Evolutionary conservation across 2,797 vertebrate species (phyloP).

Genomic region (Pseudocheirus occidentalis): DNA sequence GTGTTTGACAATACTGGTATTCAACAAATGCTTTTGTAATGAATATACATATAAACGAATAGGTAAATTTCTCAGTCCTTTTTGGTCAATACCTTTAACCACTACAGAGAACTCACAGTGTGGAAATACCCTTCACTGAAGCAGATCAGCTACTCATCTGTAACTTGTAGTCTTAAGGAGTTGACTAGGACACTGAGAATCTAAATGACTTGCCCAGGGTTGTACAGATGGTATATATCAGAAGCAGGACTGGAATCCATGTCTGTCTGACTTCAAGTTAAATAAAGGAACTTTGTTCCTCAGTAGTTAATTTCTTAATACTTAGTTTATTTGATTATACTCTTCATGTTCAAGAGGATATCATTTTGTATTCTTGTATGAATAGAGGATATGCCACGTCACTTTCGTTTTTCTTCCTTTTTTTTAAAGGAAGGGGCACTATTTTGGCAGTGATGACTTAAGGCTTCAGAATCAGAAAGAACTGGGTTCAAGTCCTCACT

Average conservation of each 20-base stretch:
- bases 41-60: not conserved
- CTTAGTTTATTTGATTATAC: not conserved
- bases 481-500: too few species aligned
- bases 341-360: not conserved
- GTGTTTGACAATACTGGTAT: too few species aligned
- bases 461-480: not conserved
- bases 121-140: not conserved
- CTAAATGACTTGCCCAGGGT: not conserved
- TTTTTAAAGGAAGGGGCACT: not conserved
- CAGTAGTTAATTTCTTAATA: not conserved
- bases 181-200: not conserved
- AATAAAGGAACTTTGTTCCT: not conserved
- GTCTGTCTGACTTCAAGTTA: not conserved
- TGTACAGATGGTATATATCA: not conserved
- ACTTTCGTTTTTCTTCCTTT: not conserved
- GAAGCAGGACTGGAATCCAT: not conserved
- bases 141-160: not conserved
- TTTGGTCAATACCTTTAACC: not conserved
- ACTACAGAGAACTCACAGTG: not conserved
- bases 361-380: not conserved
- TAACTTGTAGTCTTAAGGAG: not conserved
- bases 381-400: too few species aligned
- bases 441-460: not conserved
- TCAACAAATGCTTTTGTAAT: not conserved
- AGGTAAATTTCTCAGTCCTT: not conserved